Evolutionary conservation across 2,888 invertebrate genomes (phyloP).

Genomic region (Torymus texanus): DNA sequence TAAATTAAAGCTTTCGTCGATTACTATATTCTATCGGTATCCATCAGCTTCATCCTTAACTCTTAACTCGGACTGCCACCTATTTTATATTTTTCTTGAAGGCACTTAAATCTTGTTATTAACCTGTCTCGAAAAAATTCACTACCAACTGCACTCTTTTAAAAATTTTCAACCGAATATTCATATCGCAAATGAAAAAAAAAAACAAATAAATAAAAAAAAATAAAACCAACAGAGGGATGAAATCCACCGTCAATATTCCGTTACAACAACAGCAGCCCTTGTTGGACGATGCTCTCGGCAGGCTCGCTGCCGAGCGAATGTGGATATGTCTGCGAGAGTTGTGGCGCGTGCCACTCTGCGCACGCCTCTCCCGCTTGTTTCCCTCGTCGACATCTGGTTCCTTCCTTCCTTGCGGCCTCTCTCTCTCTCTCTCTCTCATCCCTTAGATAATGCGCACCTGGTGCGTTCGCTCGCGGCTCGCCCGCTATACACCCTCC

Average conservation of each 20-base stretch:
- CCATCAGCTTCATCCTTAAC: too few species aligned
- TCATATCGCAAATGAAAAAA: not conserved
- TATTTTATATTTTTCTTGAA: too few species aligned
- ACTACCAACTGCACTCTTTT: not conserved
- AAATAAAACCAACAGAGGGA: too few species aligned
- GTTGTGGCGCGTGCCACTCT: constrained; percentile 46
- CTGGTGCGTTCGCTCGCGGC: constrained; percentile 63
- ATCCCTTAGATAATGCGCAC: constrained; percentile 71
- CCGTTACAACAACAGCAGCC: too few species aligned
- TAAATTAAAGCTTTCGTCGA: too few species aligned
- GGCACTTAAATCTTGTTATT: too few species aligned
- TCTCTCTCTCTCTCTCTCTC: constrained; percentile 59
- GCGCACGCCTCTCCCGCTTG: constrained; percentile 12
- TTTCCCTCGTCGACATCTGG: constrained; percentile 71
- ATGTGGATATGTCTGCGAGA: not conserved
- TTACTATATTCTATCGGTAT: too few species aligned
- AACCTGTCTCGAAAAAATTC: too few species aligned
- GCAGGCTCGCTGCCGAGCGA: not conserved
- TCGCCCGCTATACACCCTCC: constrained; percentile 51
- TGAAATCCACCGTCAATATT: too few species aligned
- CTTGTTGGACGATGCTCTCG: constrained; percentile 24
- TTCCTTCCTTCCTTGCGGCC: constrained; percentile 62
- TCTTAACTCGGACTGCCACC: too few species aligned
- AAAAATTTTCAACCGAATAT: not conserved
- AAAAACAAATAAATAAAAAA: too few species aligned